Conservation (phyloP, 2,888 invertebrate species). For the Pinctada fucata region DNA sequence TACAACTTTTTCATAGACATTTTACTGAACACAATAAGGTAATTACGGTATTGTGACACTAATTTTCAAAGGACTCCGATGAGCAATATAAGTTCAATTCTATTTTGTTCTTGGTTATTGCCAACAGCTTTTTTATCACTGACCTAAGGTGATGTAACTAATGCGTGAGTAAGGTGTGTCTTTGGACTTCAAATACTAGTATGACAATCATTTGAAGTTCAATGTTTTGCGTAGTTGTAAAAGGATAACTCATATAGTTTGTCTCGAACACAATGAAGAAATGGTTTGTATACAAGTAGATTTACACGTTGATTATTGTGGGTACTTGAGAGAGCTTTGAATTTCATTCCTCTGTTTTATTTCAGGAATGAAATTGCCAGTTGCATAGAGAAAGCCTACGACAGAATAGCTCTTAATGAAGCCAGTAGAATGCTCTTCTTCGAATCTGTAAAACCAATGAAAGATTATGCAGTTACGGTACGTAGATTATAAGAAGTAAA, state of each 20-base stretch:
- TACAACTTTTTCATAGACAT: slow-evolving; percentile 99
- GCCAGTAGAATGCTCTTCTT: slow-evolving; percentile 94
- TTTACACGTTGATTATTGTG: too few relatives aligned
- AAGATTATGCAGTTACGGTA: slow-evolving; percentile 88
- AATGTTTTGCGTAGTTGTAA: too few relatives aligned
- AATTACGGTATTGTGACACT: slow-evolving; percentile 17
- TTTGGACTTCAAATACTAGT: too few relatives aligned
- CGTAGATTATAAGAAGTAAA: slow-evolving; percentile 12
- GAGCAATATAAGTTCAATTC: too few relatives aligned
- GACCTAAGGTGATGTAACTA: too few relatives aligned
- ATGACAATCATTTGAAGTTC: too few relatives aligned
- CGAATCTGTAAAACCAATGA: slow-evolving; percentile 85
- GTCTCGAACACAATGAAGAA: too few relatives aligned
- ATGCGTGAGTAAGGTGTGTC: too few relatives aligned
- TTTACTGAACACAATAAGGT: slow-evolving; percentile 93
- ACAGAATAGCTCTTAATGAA: slow-evolving; percentile 90
- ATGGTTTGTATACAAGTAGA: too few relatives aligned
- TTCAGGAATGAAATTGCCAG: slow-evolving; percentile 91
- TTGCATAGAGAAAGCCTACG: slow-evolving; percentile 97
- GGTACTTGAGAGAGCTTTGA: neutral
- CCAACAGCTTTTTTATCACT: too few relatives aligned
- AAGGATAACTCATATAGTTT: too few relatives aligned
- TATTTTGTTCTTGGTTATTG: too few relatives aligned
- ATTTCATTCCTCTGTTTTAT: slow-evolving; percentile 11
- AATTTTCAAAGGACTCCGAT: neutral